Conservation (phyloP, 2,797 vertebrate genomes). For the Rhabdophis nuchalis region DNA sequence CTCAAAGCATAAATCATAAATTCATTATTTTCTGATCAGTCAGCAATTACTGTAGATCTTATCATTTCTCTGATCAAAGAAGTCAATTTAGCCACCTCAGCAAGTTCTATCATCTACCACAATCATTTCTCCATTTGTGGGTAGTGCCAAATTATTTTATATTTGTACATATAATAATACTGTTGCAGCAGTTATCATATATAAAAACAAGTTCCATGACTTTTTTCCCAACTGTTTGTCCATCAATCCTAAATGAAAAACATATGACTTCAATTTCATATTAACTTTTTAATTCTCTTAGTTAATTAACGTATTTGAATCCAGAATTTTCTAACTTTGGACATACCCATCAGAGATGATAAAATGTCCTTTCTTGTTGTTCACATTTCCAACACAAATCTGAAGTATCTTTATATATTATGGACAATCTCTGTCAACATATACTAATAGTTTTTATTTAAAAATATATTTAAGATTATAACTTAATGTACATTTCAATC, state of each 20-base stretch:
- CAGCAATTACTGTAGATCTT: not conserved
- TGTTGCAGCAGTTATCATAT: not conserved
- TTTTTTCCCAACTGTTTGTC: not conserved
- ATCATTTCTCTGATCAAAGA: not conserved
- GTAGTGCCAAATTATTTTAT: not conserved
- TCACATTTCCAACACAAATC: not conserved
- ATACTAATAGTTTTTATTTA: not conserved
- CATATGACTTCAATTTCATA: not conserved
- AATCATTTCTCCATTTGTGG: not conserved
- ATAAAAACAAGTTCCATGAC: not conserved
- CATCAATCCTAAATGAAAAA: not conserved
- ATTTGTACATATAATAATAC: not conserved
- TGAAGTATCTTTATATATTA: not conserved
- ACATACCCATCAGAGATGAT: not conserved
- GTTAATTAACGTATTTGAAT: not conserved
- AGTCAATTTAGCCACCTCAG: not conserved
- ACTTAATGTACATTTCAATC: not conserved
- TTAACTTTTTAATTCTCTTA: not conserved
- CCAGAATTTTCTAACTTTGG: not conserved
- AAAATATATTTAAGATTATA: not conserved
- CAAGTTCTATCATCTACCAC: not conserved
- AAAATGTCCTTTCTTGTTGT: not conserved
- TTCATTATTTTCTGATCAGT: not conserved
- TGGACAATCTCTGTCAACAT: not conserved
- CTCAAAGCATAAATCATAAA: not conserved